phyloP scores from a whole-genome alignment of 1,140 invertebrate genomes.

The Pemphigus obesinymphae region DNA sequence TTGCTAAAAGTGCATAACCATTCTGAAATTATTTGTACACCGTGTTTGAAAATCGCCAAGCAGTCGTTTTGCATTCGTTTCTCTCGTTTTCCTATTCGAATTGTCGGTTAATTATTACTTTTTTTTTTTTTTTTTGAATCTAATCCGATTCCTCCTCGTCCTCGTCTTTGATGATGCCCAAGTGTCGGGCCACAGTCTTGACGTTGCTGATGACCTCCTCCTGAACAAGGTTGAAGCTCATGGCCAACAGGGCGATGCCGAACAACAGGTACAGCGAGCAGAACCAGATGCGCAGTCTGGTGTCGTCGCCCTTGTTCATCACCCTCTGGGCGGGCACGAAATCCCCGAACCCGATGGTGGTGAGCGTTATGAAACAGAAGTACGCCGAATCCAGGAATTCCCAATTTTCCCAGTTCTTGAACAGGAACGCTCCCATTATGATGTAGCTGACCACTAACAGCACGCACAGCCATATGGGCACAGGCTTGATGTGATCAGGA shows the following conservation, averaged over 20 bases:
- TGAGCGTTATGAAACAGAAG: constrained; percentile 93
- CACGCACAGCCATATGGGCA: constrained; percentile 87
- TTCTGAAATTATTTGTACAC: too few relatives aligned
- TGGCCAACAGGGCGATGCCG: constrained; percentile 93
- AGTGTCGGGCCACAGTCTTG: constrained; percentile 70
- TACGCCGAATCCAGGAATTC: constrained; percentile 84
- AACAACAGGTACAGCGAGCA: constrained; percentile 90
- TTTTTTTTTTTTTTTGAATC: too few relatives aligned
- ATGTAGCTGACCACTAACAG: constrained; percentile 85
- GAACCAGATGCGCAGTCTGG: constrained; percentile 77
- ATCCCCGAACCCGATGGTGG: constrained; percentile 92
- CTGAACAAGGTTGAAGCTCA: constrained; percentile 97
- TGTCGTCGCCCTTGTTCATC: constrained; percentile 55
- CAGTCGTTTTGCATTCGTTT: too few relatives aligned
- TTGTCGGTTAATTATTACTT: too few relatives aligned
- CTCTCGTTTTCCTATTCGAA: too few relatives aligned
- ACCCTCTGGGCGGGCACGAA: constrained; percentile 82
- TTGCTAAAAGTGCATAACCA: too few relatives aligned
- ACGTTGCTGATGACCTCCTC: constrained; percentile 85
- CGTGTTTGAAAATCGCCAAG: too few relatives aligned
- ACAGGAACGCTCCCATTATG: constrained; percentile 78
- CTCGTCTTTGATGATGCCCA: constrained; percentile 79
- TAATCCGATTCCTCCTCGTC: constrained; percentile 55
- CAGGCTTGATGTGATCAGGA: constrained; percentile 59
- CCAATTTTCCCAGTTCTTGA: constrained; percentile 82